These are phyloP conservation scores for Scaptomyza reducta DNA, from an alignment of 2,888 invertebrate species.

Conservation along the genomic window DNA sequence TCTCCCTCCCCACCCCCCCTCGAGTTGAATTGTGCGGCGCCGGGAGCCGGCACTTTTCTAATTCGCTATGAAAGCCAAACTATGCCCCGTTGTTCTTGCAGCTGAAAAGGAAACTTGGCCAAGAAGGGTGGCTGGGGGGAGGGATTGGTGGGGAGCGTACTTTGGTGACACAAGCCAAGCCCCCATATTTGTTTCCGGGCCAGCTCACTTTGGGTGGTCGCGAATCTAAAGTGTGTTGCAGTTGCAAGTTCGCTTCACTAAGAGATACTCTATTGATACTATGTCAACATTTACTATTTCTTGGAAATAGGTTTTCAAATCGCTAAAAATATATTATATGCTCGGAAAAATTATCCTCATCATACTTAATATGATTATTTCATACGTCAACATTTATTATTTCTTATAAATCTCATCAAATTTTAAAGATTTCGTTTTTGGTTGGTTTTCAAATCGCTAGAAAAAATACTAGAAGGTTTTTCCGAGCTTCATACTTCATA, in stretches of 20 bases:
- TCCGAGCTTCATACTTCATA: too few species aligned
- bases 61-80: constrained; percentile 61
- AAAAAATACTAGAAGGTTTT: too few species aligned
- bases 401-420: too few species aligned
- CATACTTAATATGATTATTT: too few species aligned
- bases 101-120: constrained; percentile 17
- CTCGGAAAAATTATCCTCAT: too few species aligned
- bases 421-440: too few species aligned
- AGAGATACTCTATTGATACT: neutral
- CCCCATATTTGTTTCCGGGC: neutral
- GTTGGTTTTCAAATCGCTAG: too few species aligned
- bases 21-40: constrained; percentile 67
- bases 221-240: neutral
- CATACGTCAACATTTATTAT: too few species aligned
- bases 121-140: neutral
- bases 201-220: constrained; percentile 5
- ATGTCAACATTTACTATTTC: too few species aligned
- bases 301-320: too few species aligned
- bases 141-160: neutral
- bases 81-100: constrained; percentile 26
- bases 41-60: constrained; percentile 72
- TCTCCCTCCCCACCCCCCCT: neutral
- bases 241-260: neutral
- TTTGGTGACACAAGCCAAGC: neutral
- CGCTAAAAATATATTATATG: too few species aligned